Conservation (phyloP, 2,888 invertebrate genomes). For the Clusia tigrina region DNA sequence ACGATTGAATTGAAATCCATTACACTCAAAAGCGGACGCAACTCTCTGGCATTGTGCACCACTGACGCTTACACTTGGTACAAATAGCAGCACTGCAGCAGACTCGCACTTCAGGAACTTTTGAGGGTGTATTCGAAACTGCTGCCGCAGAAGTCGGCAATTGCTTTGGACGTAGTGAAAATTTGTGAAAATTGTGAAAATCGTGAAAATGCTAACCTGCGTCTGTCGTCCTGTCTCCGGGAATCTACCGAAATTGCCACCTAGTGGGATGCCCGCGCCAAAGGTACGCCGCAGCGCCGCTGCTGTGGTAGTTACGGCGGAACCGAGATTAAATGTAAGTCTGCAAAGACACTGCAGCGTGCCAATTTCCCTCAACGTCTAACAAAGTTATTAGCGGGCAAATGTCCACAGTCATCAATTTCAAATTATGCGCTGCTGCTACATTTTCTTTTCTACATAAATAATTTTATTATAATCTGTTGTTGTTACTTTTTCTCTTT, state of each 20-base stretch:
- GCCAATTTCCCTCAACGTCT: too few relatives aligned
- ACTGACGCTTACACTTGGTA: too few relatives aligned
- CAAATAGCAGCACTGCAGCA: too few relatives aligned
- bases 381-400: too few relatives aligned
- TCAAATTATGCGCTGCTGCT: slow-evolving; percentile 24
- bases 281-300: slow-evolving; percentile 40
- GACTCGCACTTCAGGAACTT: background rate
- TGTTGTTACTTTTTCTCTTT: background rate
- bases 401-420: too few relatives aligned
- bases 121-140: background rate
- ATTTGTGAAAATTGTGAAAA: background rate
- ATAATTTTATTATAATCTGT: slow-evolving; percentile 11
- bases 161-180: background rate
- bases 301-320: slow-evolving; percentile 60
- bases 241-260: slow-evolving; percentile 63
- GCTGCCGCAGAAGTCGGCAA: background rate
- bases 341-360: too few relatives aligned
- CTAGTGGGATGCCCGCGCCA: slow-evolving; percentile 55
- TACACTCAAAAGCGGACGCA: background rate
- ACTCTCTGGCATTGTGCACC: too few relatives aligned
- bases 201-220: slow-evolving; percentile 59
- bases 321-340: slow-evolving; percentile 62
- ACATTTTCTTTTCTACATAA: background rate
- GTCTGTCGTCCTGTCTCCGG: slow-evolving; percentile 65
- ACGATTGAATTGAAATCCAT: slow-evolving; percentile 1